Evolutionary conservation across 2,113 vertebrate genomes (phyloP), one percentile per base, ranked within the genome.

Genomic region (Euleptes europaea): DNA sequence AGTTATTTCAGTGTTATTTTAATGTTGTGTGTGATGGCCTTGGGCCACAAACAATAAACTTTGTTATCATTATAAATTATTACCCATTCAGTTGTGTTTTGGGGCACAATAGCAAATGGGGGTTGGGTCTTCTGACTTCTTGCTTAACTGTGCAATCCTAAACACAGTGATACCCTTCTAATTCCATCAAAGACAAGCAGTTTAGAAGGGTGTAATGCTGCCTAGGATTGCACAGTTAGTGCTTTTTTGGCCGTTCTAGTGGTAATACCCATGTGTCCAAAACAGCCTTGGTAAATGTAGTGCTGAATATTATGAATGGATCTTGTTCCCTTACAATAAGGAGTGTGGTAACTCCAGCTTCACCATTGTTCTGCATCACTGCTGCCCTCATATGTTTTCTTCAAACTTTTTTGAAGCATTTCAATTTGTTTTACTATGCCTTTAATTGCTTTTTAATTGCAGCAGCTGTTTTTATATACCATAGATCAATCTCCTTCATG

Each of bases 401-500:
- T 85, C 76, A 79, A 6, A 93, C 92, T 40, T 78, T 77, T 85
- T 40, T 31, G 72, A 84, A 90, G 15, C 67, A 38, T 83, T 92
- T 91, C 89, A 9, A 89, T 84, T 92, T 94, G 82, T 89, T 93
- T 91, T 57, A 82, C 0, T 49, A 11, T 65, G 4, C 63, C 75
- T 63, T 92, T 91, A 88, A 88, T 87, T 93, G 60, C 1, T 84
- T 91, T 91, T 93, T 93, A 93, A 95, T 89, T 86, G 35, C 72
- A 84, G 66, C 82, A 94, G 60, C 77, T 94, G 67, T 93, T 88
- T 86, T 89, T 77, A 40, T 86, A 21, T 89, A 57, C 87, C 51
- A 84, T 89, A 84, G 54, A 67, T 89, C 63, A 80, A 74, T 89
- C 75, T 91, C 92, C 83, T 83, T 44, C 65, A 80, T 73, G 51